Base-by-base conservation (phyloP, 2,888 invertebrate species). In the Pomacea canaliculata region DNA sequence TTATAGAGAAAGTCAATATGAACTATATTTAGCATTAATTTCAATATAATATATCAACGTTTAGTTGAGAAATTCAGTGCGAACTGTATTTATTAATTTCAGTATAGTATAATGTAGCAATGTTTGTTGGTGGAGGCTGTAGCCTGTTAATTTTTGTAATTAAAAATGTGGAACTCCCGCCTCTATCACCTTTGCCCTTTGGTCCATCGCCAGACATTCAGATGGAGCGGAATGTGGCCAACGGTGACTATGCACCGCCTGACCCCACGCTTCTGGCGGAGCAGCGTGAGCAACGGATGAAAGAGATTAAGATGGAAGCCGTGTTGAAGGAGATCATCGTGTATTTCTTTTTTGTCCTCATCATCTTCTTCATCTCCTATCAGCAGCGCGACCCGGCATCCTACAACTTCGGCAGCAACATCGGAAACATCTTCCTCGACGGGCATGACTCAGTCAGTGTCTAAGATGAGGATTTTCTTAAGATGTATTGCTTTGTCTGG, bases 351-450 rank as follows among this genome's bases (percentile, higher is more conserved):
- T 91, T 90, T 80, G 84, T 90, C 12, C 78, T 90, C 7, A 82
- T 90, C 68, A 83, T 91, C 48, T 90, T 91, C 85, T 91, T 91
- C 85, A 80, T 91, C 60, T 90, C 90, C 56, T 90, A 91, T 80
- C 90, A 90, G 80, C 86, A 89, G 72, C 82, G 90, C 19, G 89
- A 89, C 79, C 83, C 83, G 9, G 81, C 85, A 76, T 89, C 89
- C 8, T 90, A 82, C 80, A 66, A 77, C 18, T 85, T 84, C 71
- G 84, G 86, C 10, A 79, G 83, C 62, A 89, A 87, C 79, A 80
- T 90, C 70, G 86, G 85, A 74, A 86, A 85, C 71, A 85, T 81
- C 37, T 89, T 90, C 81, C 79, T 83, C n/a, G 79, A 78, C 49
- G 81, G 81, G n/a, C 85, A 85, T 71, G 81, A 84, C 56, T 78